Percentiles rank a stretch among this genome's conserved stretches.
These are phyloP conservation scores for Listrodromus nycthemerus DNA, from an alignment of 2,888 invertebrate species.

Conservation along the genomic window DNA sequence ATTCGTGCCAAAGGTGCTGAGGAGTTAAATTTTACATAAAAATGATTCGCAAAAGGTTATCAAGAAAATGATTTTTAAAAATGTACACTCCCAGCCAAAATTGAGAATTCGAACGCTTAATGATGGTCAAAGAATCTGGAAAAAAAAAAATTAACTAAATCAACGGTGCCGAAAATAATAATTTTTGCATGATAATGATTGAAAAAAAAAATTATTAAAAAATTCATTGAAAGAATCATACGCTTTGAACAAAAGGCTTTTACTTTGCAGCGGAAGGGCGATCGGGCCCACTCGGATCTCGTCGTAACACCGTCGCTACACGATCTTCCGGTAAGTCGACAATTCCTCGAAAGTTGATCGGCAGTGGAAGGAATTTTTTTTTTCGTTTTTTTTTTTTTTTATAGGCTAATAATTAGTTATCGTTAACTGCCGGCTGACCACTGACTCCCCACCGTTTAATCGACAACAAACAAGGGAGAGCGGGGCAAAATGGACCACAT, in stretches of 20 bases:
- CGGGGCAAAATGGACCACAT: background rate
- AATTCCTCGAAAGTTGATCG: background rate
- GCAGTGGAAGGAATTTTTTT: background rate
- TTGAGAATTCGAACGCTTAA: too few species aligned
- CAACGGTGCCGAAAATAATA: too few species aligned
- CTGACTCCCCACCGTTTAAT: constrained; percentile 33
- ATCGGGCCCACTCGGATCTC: constrained; percentile 81
- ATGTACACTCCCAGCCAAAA: too few species aligned
- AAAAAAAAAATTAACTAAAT: too few species aligned
- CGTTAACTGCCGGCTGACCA: constrained; percentile 47
- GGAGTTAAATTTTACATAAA: too few species aligned
- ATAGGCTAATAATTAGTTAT: constrained; percentile 24
- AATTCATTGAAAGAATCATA: background rate
- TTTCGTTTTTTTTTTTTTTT: constrained; percentile 41
- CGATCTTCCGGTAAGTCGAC: constrained; percentile 82
- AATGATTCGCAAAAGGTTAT: too few species aligned
- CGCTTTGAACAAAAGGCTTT: background rate
- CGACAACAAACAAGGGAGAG: constrained; percentile 10
- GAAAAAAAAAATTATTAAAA: too few species aligned
- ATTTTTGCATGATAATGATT: too few species aligned
- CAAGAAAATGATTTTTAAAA: too few species aligned
- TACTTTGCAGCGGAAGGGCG: constrained; percentile 80
- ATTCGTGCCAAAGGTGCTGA: too few species aligned
- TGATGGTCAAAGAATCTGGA: too few species aligned
- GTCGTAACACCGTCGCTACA: constrained; percentile 82